Conservation (phyloP, 2,888 invertebrate species). For the Drosophila melanosoma region DNA sequence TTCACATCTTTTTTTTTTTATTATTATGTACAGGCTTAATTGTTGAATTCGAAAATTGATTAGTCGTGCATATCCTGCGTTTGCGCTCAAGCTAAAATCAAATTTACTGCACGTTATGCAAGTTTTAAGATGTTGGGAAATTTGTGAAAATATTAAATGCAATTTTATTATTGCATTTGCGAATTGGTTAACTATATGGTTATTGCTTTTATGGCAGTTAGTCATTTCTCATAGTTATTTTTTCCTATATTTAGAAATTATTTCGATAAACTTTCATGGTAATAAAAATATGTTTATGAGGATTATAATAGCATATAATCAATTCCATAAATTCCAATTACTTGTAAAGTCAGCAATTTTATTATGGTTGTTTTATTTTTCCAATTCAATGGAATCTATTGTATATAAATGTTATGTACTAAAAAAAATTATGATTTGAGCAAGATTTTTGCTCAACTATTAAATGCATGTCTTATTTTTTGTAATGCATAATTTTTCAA, state of each 20-base stretch:
- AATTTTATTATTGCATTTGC: not conserved
- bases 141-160: not conserved
- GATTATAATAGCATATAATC: not conserved
- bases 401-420: not conserved
- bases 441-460: not conserved
- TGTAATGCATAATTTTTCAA: not conserved
- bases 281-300: not conserved
- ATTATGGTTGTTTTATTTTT: not conserved
- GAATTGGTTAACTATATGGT: not conserved
- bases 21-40: conserved; percentile 20
- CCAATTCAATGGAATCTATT: too few species aligned
- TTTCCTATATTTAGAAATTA: not conserved
- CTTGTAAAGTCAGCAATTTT: not conserved
- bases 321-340: not conserved
- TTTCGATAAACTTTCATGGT: not conserved
- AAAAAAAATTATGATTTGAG: not conserved
- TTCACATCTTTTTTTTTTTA: conserved; percentile 9
- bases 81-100: not conserved
- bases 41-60: conserved; percentile 26
- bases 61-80: conserved; percentile 4
- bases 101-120: not conserved
- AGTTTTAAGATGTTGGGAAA: not conserved
- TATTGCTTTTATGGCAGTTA: not conserved
- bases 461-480: not conserved
- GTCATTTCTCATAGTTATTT: not conserved